Evolutionary conservation across 2,888 invertebrate species (phyloP).

Genomic region (Zeuzera pyrina): DNA sequence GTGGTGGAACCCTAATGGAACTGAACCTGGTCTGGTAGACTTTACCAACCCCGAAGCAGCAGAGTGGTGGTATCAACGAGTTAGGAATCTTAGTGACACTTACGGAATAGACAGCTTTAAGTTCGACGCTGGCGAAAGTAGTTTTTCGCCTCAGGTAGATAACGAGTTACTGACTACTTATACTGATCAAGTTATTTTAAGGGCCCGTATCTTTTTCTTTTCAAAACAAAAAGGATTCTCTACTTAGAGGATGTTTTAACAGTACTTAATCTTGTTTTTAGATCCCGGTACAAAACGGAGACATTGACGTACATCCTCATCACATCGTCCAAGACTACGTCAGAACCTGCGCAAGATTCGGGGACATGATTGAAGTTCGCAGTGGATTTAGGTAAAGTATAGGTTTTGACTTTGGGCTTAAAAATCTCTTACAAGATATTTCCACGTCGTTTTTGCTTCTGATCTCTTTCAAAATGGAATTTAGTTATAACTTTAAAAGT

Average conservation of each 20-base stretch:
- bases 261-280: slow-evolving; percentile 18
- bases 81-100: slow-evolving; percentile 66
- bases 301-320: slow-evolving; percentile 66
- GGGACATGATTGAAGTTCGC: slow-evolving; percentile 72
- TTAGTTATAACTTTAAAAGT: no score
- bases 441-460: no score
- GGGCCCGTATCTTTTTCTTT: no score
- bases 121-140: slow-evolving; percentile 86
- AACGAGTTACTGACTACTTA: neutral
- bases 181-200: no score
- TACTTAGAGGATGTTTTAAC: no score
- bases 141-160: slow-evolving; percentile 74
- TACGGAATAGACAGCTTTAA: slow-evolving; percentile 83
- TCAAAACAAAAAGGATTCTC: no score
- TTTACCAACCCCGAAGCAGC: slow-evolving; percentile 79
- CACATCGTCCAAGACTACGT: slow-evolving; percentile 72
- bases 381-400: slow-evolving; percentile 47
- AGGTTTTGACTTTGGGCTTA: neutral
- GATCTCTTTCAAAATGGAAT: no score
- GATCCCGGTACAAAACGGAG: slow-evolving; percentile 54
- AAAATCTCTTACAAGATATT: no score
- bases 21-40: slow-evolving; percentile 75
- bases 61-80: slow-evolving; percentile 73
- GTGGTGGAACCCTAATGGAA: slow-evolving; percentile 71
- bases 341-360: slow-evolving; percentile 70